Evolutionary conservation across 1,140 invertebrate species (phyloP).

Genomic region (Delia radicum): DNA sequence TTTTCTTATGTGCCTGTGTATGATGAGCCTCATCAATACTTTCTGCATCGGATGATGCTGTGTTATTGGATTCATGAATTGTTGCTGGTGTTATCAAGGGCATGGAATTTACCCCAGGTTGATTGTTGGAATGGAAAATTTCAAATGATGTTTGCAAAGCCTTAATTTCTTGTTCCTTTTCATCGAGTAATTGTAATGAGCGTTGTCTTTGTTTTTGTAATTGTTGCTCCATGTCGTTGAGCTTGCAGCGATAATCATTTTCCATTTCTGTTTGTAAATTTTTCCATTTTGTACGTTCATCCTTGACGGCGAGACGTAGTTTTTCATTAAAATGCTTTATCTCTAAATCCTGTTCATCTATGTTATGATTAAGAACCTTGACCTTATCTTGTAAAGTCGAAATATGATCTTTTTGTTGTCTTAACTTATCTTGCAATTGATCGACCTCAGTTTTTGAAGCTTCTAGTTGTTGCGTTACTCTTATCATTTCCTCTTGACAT

Average conservation of each 20-base stretch:
- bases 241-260: constrained; percentile 60
- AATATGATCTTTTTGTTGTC: constrained; percentile 62
- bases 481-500: constrained; percentile 60
- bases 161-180: constrained; percentile 78
- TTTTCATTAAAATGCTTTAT: constrained; percentile 60
- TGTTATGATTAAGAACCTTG: constrained; percentile 63
- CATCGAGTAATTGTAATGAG: constrained; percentile 72
- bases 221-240: constrained; percentile 70
- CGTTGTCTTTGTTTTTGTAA: constrained; percentile 76
- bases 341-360: constrained; percentile 62
- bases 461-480: constrained; percentile 57
- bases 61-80: neutral
- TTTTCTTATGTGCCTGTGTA: constrained; percentile 27
- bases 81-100: too few species aligned
- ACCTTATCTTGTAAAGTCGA: constrained; percentile 67
- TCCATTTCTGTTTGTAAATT: constrained; percentile 61
- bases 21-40: constrained; percentile 32
- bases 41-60: constrained; percentile 44
- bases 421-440: constrained; percentile 38
- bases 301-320: constrained; percentile 54
- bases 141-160: constrained; percentile 64
- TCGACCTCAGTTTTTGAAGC: constrained; percentile 32
- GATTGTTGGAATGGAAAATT: constrained; percentile 55
- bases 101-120: too few species aligned
- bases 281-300: constrained; percentile 63